Base-by-base conservation (phyloP, 2,113 vertebrate species). In the Microcebus tavaratra region DNA sequence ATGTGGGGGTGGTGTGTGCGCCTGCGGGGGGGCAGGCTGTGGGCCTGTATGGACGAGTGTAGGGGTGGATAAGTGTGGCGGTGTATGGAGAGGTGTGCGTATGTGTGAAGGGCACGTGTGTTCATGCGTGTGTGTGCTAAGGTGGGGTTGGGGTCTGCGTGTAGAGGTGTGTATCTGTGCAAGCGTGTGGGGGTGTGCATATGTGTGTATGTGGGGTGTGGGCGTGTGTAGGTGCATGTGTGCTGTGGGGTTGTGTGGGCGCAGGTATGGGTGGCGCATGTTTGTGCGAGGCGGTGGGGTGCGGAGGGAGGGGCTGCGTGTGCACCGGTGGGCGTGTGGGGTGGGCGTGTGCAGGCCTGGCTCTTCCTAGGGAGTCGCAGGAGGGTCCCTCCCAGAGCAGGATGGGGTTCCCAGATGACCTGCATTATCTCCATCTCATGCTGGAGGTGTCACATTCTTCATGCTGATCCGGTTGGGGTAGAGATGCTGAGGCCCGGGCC, bases 361-460 rank as follows among this genome's bases (percentile, higher is more conserved):
- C 70, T 25, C 48, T 68, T 61, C 36, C 50, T 34, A 2, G 2
- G 10, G 39, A 15, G 50, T 4, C 0, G 9, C 4, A 31, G 31
- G 13, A 15, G 45, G 55, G 31, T 1, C 2, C 3, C 0, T 1
- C 13, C 17, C 8, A 4, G 50, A 34, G 14, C 6, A 0, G 89
- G 36, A 50, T 0, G 4, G 21, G 14, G 36, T 5, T 6, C 36
- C 59, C 39, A 27, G 68, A 4, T 1, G 76, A 78, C 84, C 94
- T 1, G 7, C 3, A 1, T 59, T 8, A 3, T 1, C 21, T 20
- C 50, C 3, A 5, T 2, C 1, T 48, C 72, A 1, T 21, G 23
- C 8, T 2, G 31, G 20, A 9, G 2, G 5, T 70, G 8, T 15
- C 57, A 23, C 0, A 13, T 20, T 20, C 39, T 59, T 23, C n/a